These are phyloP conservation scores for Caenorhabditis drosophilae DNA, from an alignment of 2,888 invertebrate species.

Conservation along the genomic window DNA sequence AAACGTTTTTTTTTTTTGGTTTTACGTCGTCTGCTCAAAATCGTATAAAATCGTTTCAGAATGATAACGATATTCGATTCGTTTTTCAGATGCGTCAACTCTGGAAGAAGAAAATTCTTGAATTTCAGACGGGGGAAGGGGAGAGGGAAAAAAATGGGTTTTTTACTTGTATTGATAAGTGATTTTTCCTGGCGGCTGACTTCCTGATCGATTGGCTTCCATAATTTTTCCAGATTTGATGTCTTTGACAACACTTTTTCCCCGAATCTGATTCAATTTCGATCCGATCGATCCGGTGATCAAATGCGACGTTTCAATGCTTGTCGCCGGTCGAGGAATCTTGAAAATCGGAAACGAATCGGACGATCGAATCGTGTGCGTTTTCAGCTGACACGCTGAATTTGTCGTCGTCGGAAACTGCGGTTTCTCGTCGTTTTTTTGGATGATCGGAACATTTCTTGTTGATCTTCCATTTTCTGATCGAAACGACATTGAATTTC, in stretches of 20 bases:
- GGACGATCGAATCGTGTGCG: slow-evolving; percentile 23
- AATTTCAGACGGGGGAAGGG: neutral
- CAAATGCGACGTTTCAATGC: slow-evolving; percentile 1
- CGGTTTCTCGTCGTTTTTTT: neutral
- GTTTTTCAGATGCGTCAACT: slow-evolving; percentile 36
- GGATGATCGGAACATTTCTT: neutral
- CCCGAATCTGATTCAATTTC: slow-evolving; percentile 22
- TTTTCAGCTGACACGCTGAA: slow-evolving; percentile 6
- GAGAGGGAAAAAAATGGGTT: neutral
- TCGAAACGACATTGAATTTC: slow-evolving; percentile 7
- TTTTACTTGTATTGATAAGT: slow-evolving; percentile 28
- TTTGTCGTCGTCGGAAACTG: neutral
- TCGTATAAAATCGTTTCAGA: slow-evolving; percentile 31
- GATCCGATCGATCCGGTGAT: slow-evolving; percentile 30
- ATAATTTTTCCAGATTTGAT: slow-evolving; percentile 16
- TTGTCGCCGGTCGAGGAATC: neutral
- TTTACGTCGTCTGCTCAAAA: slow-evolving; percentile 31
- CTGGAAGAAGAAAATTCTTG: slow-evolving; percentile 9
- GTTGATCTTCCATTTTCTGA: slow-evolving; percentile 6
- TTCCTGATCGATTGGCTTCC: slow-evolving; percentile 1
- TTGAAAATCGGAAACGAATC: slow-evolving; percentile 10
- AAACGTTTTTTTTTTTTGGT: neutral
- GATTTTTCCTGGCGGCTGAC: slow-evolving; percentile 22
- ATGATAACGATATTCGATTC: slow-evolving; percentile 40
- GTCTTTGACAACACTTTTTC: slow-evolving; percentile 28